Evolutionary conservation across 2,113 vertebrate species (phyloP).

Genomic region (Uria lomvia): DNA sequence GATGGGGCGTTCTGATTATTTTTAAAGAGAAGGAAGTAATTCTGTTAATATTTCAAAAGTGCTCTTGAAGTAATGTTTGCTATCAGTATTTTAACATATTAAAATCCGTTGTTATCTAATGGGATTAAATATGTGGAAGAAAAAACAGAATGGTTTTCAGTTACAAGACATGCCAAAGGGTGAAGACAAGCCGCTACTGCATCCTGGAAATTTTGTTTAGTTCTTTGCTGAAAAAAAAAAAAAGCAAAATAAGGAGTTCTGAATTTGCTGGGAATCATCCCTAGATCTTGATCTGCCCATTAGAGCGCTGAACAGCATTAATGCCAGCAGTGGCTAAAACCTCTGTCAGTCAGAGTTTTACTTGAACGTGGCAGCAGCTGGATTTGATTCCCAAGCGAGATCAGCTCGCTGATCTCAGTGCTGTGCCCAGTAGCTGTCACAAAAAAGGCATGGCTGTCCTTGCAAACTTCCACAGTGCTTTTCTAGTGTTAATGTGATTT

Average conservation of each 20-base stretch:
- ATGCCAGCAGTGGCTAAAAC: not conserved
- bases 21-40: not conserved
- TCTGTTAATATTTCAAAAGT: not conserved
- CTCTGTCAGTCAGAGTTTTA: not conserved
- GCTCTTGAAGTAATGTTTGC: not conserved
- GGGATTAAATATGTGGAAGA: not conserved
- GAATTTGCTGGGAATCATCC: not conserved
- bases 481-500: conserved; percentile 7
- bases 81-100: not conserved
- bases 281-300: not conserved
- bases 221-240: not conserved
- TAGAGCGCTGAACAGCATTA: not conserved
- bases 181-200: not conserved
- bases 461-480: not conserved
- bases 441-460: not conserved
- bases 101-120: not conserved
- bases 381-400: not conserved
- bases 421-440: conserved; percentile 28
- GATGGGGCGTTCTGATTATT: not conserved
- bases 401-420: not conserved
- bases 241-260: not conserved
- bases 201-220: not conserved
- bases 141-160: not conserved
- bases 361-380: not conserved
- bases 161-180: not conserved